Conservation (phyloP, 2,113 vertebrate genomes). For the Laterallus jamaicensis region DNA sequence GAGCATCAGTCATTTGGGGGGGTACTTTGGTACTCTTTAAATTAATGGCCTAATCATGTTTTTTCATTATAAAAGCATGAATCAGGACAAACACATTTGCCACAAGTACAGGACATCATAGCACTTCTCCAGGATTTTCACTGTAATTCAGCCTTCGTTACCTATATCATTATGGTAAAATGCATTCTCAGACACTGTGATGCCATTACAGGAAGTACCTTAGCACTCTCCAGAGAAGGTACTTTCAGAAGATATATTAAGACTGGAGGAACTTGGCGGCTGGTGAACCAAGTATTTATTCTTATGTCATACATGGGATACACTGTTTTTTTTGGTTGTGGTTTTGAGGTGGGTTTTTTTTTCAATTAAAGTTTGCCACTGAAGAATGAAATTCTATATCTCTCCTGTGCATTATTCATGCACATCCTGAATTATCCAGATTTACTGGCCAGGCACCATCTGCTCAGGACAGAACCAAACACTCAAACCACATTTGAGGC, state of each 20-base stretch:
- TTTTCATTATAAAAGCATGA: slow-evolving; percentile 6
- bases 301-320: not conserved
- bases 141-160: slow-evolving; percentile 2
- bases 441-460: not conserved
- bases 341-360: too few relatives aligned
- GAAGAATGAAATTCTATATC: not conserved
- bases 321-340: too few relatives aligned
- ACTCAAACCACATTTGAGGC: not conserved
- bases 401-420: not conserved
- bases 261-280: not conserved
- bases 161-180: not conserved
- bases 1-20: not conserved
- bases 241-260: not conserved
- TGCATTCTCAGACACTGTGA: not conserved
- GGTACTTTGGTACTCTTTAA: not conserved
- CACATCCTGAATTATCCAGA: not conserved
- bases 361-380: not conserved
- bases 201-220: not conserved
- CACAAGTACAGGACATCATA: not conserved
- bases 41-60: not conserved
- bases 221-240: not conserved
- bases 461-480: not conserved
- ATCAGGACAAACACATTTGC: slow-evolving; percentile 27
- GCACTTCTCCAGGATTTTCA: not conserved
- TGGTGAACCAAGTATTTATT: accelerated